phyloP scores from a whole-genome alignment of 2,113 vertebrate genomes.

The Ahaetulla prasina region DNA sequence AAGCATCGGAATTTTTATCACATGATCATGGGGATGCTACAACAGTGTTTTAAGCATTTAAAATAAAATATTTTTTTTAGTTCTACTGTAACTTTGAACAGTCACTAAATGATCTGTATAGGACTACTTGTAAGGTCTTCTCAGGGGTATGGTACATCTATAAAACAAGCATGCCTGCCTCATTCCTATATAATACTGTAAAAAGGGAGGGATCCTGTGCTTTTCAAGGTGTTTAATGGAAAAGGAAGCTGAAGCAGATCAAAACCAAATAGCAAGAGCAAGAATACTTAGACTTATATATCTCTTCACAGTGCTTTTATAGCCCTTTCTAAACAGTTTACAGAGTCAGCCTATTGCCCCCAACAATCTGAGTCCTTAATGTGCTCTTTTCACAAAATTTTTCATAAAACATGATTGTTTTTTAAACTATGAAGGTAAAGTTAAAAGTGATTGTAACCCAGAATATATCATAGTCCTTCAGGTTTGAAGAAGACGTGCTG shows the following conservation, averaged over 20 bases:
- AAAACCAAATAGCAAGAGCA: neutral
- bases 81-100: neutral
- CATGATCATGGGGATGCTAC: neutral
- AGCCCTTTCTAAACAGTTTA: too few relatives aligned
- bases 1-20: neutral
- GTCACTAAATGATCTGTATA: too few relatives aligned
- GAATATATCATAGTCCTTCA: neutral
- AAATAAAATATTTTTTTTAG: neutral
- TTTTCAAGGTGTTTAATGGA: neutral
- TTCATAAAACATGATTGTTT: neutral
- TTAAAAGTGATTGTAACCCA: neutral
- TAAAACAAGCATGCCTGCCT: neutral
- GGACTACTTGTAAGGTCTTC: neutral
- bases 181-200: neutral
- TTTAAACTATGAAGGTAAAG: neutral
- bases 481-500: neutral
- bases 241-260: conserved; percentile 4
- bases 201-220: neutral
- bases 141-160: neutral
- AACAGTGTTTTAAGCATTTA: neutral
- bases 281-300: too few relatives aligned
- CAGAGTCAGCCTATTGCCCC: too few relatives aligned
- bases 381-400: neutral
- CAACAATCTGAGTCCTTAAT: neutral
- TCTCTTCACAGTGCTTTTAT: too few relatives aligned